Base-by-base conservation (phyloP, 2,113 vertebrate species). In the Serinus canaria region DNA sequence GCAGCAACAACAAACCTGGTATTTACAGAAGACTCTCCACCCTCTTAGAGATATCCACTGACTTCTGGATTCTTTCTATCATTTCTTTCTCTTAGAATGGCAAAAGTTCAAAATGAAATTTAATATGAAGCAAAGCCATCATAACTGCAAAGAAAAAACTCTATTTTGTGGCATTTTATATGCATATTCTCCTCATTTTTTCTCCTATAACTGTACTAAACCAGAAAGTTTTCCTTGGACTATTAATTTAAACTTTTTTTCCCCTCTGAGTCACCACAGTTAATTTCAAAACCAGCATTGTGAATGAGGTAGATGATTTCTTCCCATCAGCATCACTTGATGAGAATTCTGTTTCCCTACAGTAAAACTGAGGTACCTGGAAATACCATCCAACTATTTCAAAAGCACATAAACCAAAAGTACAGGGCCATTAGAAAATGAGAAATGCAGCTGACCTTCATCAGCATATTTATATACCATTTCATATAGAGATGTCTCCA, bases 221-320 rank as follows among this genome's bases (percentile, higher is more conserved):
- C 4, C 15, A 60, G 41, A 89, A 81, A 25, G 22, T 73, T 93
- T 91, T 89, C 28, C 74, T 89, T 74, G 53, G 83, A 41, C 23
- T 72, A 63, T 62, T 43, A 8, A 13, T 84, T 95, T 67, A 76
- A 90, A 60, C 19, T 19, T 53, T 53, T 58, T 77, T 41, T 1
- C 8, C 19, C 30, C 21, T 44, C 62, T 31, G 43, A 86, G 72
- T 90, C 77, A 91, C 62, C 50, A 92, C 14, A 88, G 58, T 41
- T 88, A 91, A 95, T 95, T 97, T 96, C 64, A 89, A 95, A 96
- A 91, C 72, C 79, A 93, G 39, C 24, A 63, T 10, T 52, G 73
- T 66, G 58, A 93, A 68, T 16, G 66, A 82, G 33, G 52, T 73
- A 90, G 74, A 87, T 73, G 25, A 70, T 90, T 94, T 89, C 63